Conservation (phyloP, 2,113 vertebrate species). For the Uria aalge region DNA sequence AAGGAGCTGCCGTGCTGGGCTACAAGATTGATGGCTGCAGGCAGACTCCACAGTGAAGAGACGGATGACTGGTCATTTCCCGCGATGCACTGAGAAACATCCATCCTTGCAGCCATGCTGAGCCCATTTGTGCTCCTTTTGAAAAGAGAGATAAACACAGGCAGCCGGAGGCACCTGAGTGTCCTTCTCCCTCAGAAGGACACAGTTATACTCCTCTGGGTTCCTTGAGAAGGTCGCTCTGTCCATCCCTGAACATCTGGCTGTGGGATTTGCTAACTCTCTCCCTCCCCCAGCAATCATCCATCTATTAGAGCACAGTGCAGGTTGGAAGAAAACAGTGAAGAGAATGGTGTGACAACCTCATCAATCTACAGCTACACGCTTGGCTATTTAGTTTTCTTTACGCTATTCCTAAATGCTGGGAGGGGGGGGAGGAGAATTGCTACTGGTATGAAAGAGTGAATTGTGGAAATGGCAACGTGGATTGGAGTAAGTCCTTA, state of each 20-base stretch:
- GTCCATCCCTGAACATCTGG: slow-evolving; percentile 75
- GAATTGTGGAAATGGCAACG: slow-evolving; percentile 59
- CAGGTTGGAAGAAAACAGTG: slow-evolving; percentile 46
- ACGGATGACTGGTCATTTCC: slow-evolving; percentile 82
- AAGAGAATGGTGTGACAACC: slow-evolving; percentile 71
- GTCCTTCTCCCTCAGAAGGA: slow-evolving; percentile 68
- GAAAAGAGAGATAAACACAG: slow-evolving; percentile 70
- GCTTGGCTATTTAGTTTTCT: slow-evolving; percentile 65
- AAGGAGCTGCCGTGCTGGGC: slow-evolving; percentile 63
- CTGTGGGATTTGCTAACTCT: slow-evolving; percentile 58
- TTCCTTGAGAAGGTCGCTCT: slow-evolving; percentile 61
- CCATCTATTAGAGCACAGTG: slow-evolving; percentile 56
- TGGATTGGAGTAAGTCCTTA: slow-evolving; percentile 50
- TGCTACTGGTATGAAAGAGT: slow-evolving; percentile 51
- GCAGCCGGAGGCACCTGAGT: slow-evolving; percentile 59
- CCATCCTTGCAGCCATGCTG: slow-evolving; percentile 73
- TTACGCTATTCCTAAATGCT: slow-evolving; percentile 44
- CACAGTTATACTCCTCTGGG: slow-evolving; percentile 50
- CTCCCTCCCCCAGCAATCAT: slow-evolving; percentile 61
- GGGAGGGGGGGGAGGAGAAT: background rate
- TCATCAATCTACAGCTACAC: slow-evolving; percentile 75
- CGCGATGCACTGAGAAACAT: slow-evolving; percentile 75
- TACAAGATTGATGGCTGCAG: slow-evolving; percentile 79
- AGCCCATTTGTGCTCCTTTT: slow-evolving; percentile 63
- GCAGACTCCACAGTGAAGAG: slow-evolving; percentile 74